These are phyloP conservation scores for Pao palembangensis DNA, from an alignment of 2,113 vertebrate species.

Conservation along the genomic window DNA sequence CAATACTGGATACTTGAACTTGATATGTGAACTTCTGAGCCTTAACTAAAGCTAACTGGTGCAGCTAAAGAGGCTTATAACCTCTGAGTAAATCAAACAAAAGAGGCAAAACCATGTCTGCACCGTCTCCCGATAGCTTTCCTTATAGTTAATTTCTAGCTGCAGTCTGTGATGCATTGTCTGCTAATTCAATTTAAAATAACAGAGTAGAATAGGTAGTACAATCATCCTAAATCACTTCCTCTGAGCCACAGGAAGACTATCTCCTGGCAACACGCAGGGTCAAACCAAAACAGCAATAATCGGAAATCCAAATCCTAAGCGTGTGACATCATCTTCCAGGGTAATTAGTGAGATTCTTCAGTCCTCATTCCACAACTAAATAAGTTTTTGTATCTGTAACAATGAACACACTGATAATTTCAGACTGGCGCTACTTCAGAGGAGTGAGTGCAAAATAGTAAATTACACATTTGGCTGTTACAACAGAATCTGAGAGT, in stretches of 20 bases:
- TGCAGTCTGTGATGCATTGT: slow-evolving; percentile 45
- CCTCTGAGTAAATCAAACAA: background rate
- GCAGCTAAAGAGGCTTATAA: no score
- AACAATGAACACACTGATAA: slow-evolving; percentile 10
- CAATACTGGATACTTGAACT: no score
- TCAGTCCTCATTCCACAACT: slow-evolving; percentile 18
- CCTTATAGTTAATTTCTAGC: no score
- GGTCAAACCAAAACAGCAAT: slow-evolving; percentile 43
- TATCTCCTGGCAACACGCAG: slow-evolving; percentile 54
- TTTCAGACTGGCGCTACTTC: background rate
- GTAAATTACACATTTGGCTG: slow-evolving; percentile 34
- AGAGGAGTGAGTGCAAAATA: background rate
- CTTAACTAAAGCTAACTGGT: no score
- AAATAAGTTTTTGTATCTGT: slow-evolving; percentile 16
- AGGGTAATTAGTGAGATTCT: slow-evolving; percentile 31
- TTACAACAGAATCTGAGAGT: slow-evolving; percentile 20
- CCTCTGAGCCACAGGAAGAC: slow-evolving; percentile 37
- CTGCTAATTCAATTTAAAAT: slow-evolving; percentile 41
- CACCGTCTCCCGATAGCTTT: no score
- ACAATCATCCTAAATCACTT: slow-evolving; percentile 47
- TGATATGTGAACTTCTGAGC: no score
- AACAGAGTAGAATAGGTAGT: slow-evolving; percentile 53
- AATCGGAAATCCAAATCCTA: slow-evolving; percentile 23
- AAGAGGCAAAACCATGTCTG: background rate
- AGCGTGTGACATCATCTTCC: slow-evolving; percentile 40